phyloP scores from a whole-genome alignment of 2,888 invertebrate genomes.

The Tortricodes alternella region DNA sequence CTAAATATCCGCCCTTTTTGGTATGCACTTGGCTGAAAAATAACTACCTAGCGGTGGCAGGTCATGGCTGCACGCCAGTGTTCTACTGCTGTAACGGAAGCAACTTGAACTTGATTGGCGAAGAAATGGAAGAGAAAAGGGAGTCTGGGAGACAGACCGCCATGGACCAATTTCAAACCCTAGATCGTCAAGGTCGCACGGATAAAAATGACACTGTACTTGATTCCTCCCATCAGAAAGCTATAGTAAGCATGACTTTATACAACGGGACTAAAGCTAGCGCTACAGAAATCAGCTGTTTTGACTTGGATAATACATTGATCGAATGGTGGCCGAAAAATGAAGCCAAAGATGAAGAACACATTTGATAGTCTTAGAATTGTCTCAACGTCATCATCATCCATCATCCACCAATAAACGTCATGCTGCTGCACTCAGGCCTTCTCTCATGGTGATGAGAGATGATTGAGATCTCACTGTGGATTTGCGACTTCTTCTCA shows the following conservation, averaged over 20 bases:
- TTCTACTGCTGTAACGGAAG: conserved; percentile 89
- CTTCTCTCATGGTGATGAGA: too few species aligned
- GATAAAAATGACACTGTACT: conserved; percentile 93
- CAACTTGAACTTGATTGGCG: conserved; percentile 89
- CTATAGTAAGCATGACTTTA: conserved; percentile 92
- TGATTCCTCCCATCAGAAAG: conserved; percentile 98
- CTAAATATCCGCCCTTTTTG: conserved; percentile 96
- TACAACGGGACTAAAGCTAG: too few species aligned
- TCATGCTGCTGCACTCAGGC: too few species aligned
- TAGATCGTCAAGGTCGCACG: conserved; percentile 95
- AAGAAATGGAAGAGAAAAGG: conserved; percentile 95
- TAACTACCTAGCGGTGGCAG: conserved; percentile 93
- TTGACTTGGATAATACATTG: too few species aligned
- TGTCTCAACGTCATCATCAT: too few species aligned
- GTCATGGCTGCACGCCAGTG: conserved; percentile 97
- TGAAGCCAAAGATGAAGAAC: too few species aligned
- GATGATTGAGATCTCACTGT: too few species aligned
- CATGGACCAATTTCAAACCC: conserved; percentile 97
- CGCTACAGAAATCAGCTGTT: too few species aligned
- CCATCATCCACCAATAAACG: too few species aligned
- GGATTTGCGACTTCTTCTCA: too few species aligned
- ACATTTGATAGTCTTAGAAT: too few species aligned
- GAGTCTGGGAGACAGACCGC: conserved; percentile 95
- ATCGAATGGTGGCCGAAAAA: too few species aligned
- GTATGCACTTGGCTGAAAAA: conserved; percentile 95